phyloP scores from a whole-genome alignment of 1,140 invertebrate species.

The Drosophila biarmipes region DNA sequence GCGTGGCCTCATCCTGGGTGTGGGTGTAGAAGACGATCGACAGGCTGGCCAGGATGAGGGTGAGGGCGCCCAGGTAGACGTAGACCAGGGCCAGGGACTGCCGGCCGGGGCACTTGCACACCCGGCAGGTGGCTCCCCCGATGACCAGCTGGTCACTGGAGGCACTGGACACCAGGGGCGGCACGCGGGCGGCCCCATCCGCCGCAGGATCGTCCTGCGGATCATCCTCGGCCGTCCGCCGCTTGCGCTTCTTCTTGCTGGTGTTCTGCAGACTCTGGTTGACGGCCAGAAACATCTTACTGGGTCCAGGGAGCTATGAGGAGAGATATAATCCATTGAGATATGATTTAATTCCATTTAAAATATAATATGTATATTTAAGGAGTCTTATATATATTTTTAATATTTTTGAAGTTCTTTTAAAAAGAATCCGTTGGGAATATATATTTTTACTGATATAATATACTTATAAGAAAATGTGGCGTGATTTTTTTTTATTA shows the following conservation, averaged over 20 bases:
- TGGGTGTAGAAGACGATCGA: slow-evolving; percentile 74
- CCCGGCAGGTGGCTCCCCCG: not conserved
- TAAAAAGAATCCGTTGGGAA: too few species aligned
- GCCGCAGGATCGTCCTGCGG: slow-evolving; percentile 7
- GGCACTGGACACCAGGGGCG: slow-evolving; percentile 24
- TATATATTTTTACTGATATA: too few species aligned
- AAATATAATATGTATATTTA: too few species aligned
- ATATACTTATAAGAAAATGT: too few species aligned
- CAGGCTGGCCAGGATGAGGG: slow-evolving; percentile 69
- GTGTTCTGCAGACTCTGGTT: slow-evolving; percentile 73
- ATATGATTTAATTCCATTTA: too few species aligned
- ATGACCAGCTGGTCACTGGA: slow-evolving; percentile 56
- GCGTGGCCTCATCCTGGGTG: slow-evolving; percentile 23
- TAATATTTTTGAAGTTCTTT: too few species aligned
- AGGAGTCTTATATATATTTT: too few species aligned
- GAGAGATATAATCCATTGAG: too few species aligned
- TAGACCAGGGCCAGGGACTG: slow-evolving; percentile 64
- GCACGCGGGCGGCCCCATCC: not conserved
- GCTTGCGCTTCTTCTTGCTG: slow-evolving; percentile 51
- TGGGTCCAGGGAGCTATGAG: not conserved
- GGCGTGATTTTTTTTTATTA: too few species aligned
- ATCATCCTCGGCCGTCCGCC: slow-evolving; percentile 22
- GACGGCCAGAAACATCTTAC: slow-evolving; percentile 76
- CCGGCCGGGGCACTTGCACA: slow-evolving; percentile 12
- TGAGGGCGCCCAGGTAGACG: slow-evolving; percentile 70